These are phyloP conservation scores for Napeogenes sylphis DNA, from an alignment of 2,888 invertebrate genomes.

Conservation along the genomic window DNA sequence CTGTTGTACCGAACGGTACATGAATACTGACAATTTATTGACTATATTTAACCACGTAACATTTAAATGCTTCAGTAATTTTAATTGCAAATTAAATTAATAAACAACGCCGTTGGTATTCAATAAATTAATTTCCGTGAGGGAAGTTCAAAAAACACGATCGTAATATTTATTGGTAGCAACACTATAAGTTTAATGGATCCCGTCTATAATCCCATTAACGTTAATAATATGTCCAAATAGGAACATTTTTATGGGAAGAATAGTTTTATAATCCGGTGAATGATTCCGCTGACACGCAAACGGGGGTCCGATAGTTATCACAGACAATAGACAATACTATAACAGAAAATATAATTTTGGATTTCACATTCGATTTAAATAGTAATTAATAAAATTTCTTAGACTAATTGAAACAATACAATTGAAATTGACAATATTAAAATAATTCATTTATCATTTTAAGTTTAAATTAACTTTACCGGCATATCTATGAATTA, in stretches of 20 bases:
- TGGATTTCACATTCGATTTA: too few relatives aligned
- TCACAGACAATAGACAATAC: conserved; percentile 28
- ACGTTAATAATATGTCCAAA: conserved; percentile 52
- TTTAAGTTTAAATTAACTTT: conserved; percentile 1
- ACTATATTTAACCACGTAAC: too few relatives aligned
- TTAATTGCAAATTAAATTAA: conserved; percentile 3
- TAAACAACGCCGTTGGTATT: conserved; percentile 12
- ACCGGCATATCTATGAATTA: not conserved
- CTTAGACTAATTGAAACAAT: too few relatives aligned
- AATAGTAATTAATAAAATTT: too few relatives aligned
- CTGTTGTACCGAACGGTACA: too few relatives aligned
- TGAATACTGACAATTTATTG: too few relatives aligned
- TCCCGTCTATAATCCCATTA: conserved; percentile 59
- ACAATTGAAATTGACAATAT: not conserved
- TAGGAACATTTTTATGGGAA: conserved; percentile 57
- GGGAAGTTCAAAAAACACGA: conserved; percentile 35
- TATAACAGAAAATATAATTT: not conserved
- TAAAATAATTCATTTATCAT: not conserved
- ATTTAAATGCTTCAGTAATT: not conserved
- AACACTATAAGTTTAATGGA: conserved; percentile 57
- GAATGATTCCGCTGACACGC: conserved; percentile 57
- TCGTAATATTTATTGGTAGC: conserved; percentile 58
- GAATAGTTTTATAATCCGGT: conserved; percentile 60
- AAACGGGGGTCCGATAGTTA: conserved; percentile 31
- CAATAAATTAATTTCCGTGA: conserved; percentile 16